These are phyloP conservation scores for Saccostrea cuccullata DNA, from an alignment of 1,140 invertebrate species.

Conservation along the genomic window DNA sequence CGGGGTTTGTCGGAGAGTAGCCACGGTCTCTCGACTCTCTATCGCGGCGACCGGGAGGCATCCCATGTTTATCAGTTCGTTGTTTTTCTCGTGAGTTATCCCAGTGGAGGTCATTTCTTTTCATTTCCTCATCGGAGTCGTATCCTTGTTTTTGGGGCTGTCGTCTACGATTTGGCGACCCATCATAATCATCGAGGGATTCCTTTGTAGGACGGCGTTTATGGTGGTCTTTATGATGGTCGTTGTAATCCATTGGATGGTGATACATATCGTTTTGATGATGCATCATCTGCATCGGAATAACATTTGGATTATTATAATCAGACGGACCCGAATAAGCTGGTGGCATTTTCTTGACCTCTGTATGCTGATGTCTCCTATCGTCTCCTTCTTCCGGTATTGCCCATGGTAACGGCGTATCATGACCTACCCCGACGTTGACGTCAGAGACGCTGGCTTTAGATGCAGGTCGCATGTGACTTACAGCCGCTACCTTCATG, in stretches of 20 bases:
- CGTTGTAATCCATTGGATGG: slow-evolving; percentile 13
- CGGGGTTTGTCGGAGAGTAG: background rate
- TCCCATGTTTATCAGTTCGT: background rate
- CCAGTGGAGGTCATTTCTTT: background rate
- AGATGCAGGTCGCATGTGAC: slow-evolving; percentile 11
- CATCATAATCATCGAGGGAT: background rate
- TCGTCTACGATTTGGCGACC: too few relatives aligned
- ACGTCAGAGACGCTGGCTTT: slow-evolving; percentile 55
- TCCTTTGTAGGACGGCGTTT: background rate
- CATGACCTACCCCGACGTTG: slow-evolving; percentile 44
- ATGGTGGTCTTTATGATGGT: background rate
- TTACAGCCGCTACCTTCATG: background rate
- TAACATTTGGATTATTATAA: background rate
- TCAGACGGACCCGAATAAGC: background rate
- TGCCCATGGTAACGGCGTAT: slow-evolving; percentile 57
- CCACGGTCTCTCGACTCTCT: background rate
- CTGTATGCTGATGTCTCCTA: background rate
- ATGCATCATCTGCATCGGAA: background rate
- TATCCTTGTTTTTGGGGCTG: background rate
- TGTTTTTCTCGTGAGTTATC: background rate
- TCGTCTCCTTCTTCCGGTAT: slow-evolving; percentile 52
- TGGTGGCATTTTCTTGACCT: background rate
- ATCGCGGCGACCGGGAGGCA: too few relatives aligned
- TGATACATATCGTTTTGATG: background rate
- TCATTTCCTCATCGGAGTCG: background rate